Evolutionary conservation across 2,888 invertebrate species (phyloP).

Genomic region (Acleris holmiana): DNA sequence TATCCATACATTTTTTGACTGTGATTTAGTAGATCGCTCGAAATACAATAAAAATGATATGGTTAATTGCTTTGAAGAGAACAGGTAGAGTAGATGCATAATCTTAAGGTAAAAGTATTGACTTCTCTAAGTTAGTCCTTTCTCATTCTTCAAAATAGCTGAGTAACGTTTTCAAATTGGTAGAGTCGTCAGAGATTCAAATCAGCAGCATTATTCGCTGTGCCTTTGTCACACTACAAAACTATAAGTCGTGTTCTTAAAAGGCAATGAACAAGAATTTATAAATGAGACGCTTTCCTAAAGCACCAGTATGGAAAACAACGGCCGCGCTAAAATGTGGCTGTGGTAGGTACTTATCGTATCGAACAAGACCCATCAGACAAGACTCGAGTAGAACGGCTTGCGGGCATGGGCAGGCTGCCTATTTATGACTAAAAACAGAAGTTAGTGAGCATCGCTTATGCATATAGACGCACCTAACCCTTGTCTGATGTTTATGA

Average conservation of each 20-base stretch:
- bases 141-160: no score
- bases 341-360: conserved; percentile 19
- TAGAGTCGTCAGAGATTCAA: no score
- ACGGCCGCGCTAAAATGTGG: conserved; percentile 28
- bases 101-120: no score
- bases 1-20: no score
- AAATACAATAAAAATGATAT: no score
- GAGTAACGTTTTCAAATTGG: no score
- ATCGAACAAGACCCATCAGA: conserved; percentile 19
- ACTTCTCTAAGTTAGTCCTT: no score
- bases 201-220: conserved; percentile 6
- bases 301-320: conserved; percentile 31
- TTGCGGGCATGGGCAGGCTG: neutral
- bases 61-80: no score
- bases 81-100: no score
- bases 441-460: conserved; percentile 27
- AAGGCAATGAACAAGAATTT: conserved; percentile 31
- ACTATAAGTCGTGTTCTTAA: conserved; percentile 17
- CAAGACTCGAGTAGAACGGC: conserved; percentile 8
- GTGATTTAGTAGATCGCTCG: no score
- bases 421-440: conserved; percentile 18
- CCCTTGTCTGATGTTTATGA: neutral
- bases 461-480: conserved; percentile 8
- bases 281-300: conserved; percentile 29
- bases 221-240: conserved; percentile 20